Evolutionary conservation across 2,113 vertebrate species (phyloP), one percentile per base, ranked within the genome.

Genomic region (Oreochromis aureus): DNA sequence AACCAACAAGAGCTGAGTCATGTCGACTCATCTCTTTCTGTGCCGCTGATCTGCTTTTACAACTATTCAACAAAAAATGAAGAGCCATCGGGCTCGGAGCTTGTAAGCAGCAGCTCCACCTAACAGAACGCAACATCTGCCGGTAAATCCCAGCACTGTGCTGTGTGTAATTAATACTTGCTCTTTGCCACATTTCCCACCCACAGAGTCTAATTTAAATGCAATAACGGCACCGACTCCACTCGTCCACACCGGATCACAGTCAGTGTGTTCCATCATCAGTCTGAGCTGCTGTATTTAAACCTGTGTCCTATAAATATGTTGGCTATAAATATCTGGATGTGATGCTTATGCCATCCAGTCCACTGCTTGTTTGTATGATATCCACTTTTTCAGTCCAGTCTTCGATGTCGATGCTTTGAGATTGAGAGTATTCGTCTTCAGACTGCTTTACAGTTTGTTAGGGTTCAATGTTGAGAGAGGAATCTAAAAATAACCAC

Each of bases 1-100:
- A 41, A 76, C 12, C 10, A 51, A 39, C 55, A 59, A 61, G 12
- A 39, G 93, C 91, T 39, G 85, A 94, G 85, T 92, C 88, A 83
- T 61, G 91, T 46, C n/a, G 85, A 90, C 80, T 88, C 89, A 22
- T 82, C 85, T 63, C 66, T 81, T 80, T 53, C 36, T 83, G 39
- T n/a, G 54, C 61, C 16, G 10, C 53, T 81, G 58, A 88, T 84
- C 61, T 87, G 59, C 73, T 87, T 90, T 76, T 51, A 82, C 56
- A 78, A 46, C 56, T 36, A 69, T 81, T 88, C n/a, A 58, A 54
- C 63, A 36, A 69, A 46, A 90, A 6, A 46, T 36, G 61, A 80
- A 44, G 41, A 18, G 79, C 27, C 24, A 76, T 85, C 56, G 83
- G 56, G 82, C 16, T 30, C 22, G 7, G 36, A 73, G 46, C 22